A percentile compares a stretch with the other conserved stretches of the same genome.
Evolutionary conservation across 2,888 invertebrate species (phyloP).

Genomic region (Trichacis sp.): DNA sequence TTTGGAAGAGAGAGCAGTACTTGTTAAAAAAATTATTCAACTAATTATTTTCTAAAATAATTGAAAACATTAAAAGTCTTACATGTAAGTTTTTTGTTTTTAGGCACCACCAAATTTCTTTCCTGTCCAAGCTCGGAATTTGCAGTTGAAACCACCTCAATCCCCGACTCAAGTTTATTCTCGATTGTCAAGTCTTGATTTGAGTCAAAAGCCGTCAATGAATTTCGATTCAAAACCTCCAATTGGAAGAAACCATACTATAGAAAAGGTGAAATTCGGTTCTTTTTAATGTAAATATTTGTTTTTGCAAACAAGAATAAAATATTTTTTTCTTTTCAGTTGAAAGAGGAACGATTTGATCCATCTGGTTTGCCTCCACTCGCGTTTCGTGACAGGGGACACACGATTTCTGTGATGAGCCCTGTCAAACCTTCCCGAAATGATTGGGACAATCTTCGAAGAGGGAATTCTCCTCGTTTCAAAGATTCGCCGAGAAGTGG

Average conservation of each 20-base stretch:
- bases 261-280: conserved; percentile 61
- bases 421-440: conserved; percentile 72
- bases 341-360: conserved; percentile 65
- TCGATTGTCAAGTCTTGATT: conserved; percentile 66
- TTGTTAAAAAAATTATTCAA: too few species aligned
- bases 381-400: conserved; percentile 74
- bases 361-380: conserved; percentile 66
- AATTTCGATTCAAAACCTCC: conserved; percentile 63
- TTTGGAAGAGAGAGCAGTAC: too few species aligned
- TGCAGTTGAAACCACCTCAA: conserved; percentile 73
- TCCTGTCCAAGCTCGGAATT: conserved; percentile 52
- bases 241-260: conserved; percentile 58
- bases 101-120: conserved; percentile 58
- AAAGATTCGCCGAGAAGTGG: conserved; percentile 77
- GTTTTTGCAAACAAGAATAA: too few species aligned
- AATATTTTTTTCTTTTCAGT: too few species aligned
- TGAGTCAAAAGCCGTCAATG: conserved; percentile 55
- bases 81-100: conserved; percentile 12
- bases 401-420: conserved; percentile 91
- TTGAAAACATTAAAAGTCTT: too few species aligned
- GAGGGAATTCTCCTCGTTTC: conserved; percentile 62
- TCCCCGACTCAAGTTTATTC: conserved; percentile 76
- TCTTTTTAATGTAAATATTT: too few species aligned
- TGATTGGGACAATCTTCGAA: conserved; percentile 67
- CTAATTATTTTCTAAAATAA: too few species aligned